phyloP scores from a whole-genome alignment of 2,113 vertebrate species.

The Garra rufa region DNA sequence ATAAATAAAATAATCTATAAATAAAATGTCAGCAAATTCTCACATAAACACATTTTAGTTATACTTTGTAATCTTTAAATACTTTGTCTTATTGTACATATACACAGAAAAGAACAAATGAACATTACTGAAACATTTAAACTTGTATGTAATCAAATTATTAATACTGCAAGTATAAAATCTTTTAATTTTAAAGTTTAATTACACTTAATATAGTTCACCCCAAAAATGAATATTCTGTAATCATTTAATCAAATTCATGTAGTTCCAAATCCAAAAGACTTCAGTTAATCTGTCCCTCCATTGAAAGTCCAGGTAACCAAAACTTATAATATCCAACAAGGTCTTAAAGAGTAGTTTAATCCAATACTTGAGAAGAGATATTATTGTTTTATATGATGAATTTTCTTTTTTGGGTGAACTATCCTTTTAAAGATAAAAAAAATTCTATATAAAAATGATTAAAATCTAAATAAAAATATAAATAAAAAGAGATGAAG shows the following conservation, averaged over 20 bases:
- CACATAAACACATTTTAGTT: background rate
- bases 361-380: too few species aligned
- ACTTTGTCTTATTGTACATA: background rate
- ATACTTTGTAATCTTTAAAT: background rate
- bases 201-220: background rate
- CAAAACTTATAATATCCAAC: too few species aligned
- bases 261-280: background rate
- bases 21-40: background rate
- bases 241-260: background rate
- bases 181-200: background rate
- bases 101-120: background rate
- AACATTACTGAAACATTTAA: conserved; percentile 1
- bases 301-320: background rate
- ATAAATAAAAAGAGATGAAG: background rate
- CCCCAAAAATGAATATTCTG: background rate
- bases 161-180: background rate
- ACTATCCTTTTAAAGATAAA: too few species aligned
- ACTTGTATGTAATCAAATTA: background rate
- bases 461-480: background rate
- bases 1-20: background rate
- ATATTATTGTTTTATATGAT: too few species aligned
- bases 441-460: too few species aligned
- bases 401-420: too few species aligned
- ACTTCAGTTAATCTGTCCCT: background rate
- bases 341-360: background rate